A percentile compares a stretch with the other conserved stretches of the same genome.
Conservation (phyloP, 2,797 vertebrate species). For the Phyllotis vaccarum region DNA sequence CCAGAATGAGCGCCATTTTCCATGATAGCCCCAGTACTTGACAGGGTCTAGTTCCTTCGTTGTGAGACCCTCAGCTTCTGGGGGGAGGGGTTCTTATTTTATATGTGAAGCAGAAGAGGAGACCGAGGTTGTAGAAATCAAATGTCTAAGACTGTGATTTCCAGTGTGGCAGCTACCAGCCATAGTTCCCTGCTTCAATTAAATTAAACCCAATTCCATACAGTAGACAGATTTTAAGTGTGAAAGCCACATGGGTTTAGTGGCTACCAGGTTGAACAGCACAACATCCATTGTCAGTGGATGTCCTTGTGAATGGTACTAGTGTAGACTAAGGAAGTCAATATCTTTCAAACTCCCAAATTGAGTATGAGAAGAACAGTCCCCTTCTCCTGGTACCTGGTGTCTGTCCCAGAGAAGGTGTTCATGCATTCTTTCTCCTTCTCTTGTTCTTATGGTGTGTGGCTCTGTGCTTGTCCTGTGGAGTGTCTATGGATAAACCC, state of each 20-base stretch:
- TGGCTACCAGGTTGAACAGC: neutral
- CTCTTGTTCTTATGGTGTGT: neutral
- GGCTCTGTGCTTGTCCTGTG: accelerated
- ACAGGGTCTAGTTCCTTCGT: neutral
- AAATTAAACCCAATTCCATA: accelerated
- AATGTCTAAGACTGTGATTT: neutral
- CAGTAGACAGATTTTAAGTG: neutral
- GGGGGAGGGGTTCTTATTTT: neutral
- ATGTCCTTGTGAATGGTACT: no score
- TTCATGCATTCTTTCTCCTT: neutral
- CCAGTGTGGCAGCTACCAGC: neutral
- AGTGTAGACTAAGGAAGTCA: neutral
- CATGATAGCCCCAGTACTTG: accelerated
- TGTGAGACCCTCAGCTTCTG: accelerated
- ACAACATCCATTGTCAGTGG: accelerated
- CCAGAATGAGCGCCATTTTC: accelerated
- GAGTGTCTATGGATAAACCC: no score
- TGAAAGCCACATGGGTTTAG: accelerated
- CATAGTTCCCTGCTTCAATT: no score
- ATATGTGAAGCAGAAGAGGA: neutral
- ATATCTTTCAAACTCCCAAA: neutral
- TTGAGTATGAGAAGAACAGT: neutral
- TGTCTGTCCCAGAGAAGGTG: neutral
- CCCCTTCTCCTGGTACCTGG: accelerated
- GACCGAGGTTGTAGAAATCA: neutral